A percentile compares a stretch with the other conserved stretches of the same genome.
These are phyloP conservation scores for Momotus momota DNA, from an alignment of 2,797 vertebrate species.

Conservation along the genomic window DNA sequence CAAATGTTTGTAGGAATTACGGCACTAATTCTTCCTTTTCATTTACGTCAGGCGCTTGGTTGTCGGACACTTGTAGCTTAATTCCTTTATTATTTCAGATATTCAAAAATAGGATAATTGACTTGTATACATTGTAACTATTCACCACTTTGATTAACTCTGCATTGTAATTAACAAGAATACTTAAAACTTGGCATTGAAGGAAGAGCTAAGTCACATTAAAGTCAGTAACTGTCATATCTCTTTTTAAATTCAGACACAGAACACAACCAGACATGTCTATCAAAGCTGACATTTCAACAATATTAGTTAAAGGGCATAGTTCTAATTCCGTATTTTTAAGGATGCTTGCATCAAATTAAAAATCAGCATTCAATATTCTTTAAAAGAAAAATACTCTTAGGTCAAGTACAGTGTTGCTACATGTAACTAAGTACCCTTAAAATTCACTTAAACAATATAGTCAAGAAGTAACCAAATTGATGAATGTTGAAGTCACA, in stretches of 20 bases:
- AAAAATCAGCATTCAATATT: neutral
- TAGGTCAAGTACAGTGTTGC: neutral
- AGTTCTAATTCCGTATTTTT: neutral
- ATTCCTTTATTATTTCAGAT: neutral
- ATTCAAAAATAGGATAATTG: constrained; percentile 52
- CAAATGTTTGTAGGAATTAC: neutral
- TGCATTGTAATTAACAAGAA: constrained; percentile 29
- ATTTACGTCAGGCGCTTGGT: constrained; percentile 13
- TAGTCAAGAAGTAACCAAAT: neutral
- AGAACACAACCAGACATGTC: neutral
- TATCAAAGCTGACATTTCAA: neutral
- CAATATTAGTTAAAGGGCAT: neutral
- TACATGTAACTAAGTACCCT: neutral
- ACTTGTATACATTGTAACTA: constrained; percentile 16
- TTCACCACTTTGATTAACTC: constrained; percentile 25
- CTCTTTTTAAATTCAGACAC: neutral
- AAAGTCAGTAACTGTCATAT: constrained; percentile 13
- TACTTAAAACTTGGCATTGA: constrained; percentile 10
- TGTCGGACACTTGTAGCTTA: neutral
- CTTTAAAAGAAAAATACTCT: neutral
- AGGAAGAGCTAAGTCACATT: neutral
- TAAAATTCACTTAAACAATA: neutral
- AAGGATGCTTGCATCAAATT: neutral
- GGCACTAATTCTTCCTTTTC: neutral
- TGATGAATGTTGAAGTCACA: neutral